Conservation (phyloP, 2,888 invertebrate genomes). For the Laspeyria flexula region DNA sequence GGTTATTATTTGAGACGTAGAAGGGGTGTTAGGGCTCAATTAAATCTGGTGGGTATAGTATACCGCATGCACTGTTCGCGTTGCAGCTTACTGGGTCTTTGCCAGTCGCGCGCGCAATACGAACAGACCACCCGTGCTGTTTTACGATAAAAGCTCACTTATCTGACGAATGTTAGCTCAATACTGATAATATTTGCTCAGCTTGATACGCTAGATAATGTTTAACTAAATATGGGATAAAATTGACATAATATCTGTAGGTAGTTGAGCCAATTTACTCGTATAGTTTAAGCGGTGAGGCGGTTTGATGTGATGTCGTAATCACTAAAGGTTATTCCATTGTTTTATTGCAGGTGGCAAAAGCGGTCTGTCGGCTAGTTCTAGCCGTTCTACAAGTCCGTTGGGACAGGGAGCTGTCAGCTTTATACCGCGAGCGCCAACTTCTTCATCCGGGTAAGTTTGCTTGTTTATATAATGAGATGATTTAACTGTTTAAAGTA, state of each 20-base stretch:
- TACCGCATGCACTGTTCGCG: conserved; percentile 50
- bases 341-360: conserved; percentile 72
- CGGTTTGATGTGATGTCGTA: conserved; percentile 19
- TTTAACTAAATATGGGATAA: conserved; percentile 33
- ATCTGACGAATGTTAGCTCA: conserved; percentile 57
- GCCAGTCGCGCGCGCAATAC: conserved; percentile 64
- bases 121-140: conserved; percentile 68
- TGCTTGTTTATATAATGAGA: conserved; percentile 23
- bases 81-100: conserved; percentile 39
- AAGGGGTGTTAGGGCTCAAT: conserved; percentile 56
- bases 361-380: conserved; percentile 83
- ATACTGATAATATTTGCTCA: conserved; percentile 59
- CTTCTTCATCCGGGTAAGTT: conserved; percentile 85
- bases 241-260: conserved; percentile 22
- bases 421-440: conserved; percentile 82
- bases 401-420: conserved; percentile 79
- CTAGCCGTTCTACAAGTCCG: conserved; percentile 87
- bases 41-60: conserved; percentile 50
- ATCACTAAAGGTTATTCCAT: conserved; percentile 38
- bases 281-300: conserved; percentile 15
- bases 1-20: conserved; percentile 23
- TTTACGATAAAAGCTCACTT: conserved; percentile 61
- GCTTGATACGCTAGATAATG: conserved; percentile 53
- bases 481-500: conserved; percentile 21
- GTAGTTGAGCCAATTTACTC: conserved; percentile 6